A percentile compares a stretch with the other conserved stretches of the same genome.
phyloP scores from a whole-genome alignment of 2,113 vertebrate genomes.

The Spheniscus mendiculus region DNA sequence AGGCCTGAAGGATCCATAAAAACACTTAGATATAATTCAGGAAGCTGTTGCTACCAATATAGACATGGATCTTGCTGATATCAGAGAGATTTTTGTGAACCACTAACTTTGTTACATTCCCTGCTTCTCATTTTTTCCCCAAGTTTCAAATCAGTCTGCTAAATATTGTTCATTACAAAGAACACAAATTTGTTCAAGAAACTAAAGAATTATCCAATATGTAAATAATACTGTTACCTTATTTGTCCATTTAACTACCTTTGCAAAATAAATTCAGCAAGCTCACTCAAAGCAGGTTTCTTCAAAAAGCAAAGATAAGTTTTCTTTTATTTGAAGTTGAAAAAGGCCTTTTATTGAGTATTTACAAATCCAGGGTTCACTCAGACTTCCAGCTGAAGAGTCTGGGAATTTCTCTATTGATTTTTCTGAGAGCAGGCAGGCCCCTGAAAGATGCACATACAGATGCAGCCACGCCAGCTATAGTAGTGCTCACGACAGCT shows the following conservation, averaged over 20 bases:
- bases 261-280: not conserved
- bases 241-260: not conserved
- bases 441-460: rapidly evolving
- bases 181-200: not conserved
- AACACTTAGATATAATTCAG: not conserved
- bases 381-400: not conserved
- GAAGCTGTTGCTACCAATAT: not conserved
- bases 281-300: not conserved
- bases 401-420: not conserved
- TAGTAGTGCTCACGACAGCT: rapidly evolving
- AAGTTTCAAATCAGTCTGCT: not conserved
- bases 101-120: not conserved
- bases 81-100: not conserved
- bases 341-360: not conserved
- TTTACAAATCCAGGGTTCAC: not conserved
- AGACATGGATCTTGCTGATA: not conserved
- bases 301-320: not conserved
- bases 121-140: not conserved
- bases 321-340: not conserved
- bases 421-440: not conserved
- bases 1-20: not conserved
- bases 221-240: not conserved
- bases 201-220: not conserved
- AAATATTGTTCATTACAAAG: not conserved
- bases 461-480: not conserved